Evolutionary conservation across 2,888 invertebrate species (phyloP).

Genomic region (Cepaea hortensis): DNA sequence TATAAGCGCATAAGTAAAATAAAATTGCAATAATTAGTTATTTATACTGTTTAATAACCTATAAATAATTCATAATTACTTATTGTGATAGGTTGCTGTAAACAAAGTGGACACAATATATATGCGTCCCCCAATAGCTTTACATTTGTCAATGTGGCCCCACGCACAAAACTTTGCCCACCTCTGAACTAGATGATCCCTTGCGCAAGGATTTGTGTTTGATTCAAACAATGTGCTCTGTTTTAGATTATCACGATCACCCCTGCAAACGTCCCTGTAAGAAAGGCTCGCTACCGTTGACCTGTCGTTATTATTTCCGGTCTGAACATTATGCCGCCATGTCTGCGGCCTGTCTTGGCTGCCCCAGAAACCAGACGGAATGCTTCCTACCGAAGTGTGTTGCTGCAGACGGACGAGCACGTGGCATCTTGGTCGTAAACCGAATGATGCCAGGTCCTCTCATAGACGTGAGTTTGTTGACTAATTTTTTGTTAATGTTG

Average conservation of each 20-base stretch:
- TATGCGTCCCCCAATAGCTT: too few species aligned
- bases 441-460: slow-evolving; percentile 91
- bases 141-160: too few species aligned
- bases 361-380: slow-evolving; percentile 85
- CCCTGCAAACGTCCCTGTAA: slow-evolving; percentile 84
- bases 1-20: too few species aligned
- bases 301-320: slow-evolving; percentile 84
- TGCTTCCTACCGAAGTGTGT: slow-evolving; percentile 88
- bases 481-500: background rate
- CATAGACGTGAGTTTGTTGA: slow-evolving; percentile 26
- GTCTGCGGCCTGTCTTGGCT: slow-evolving; percentile 91
- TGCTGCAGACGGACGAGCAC: slow-evolving; percentile 86
- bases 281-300: slow-evolving; percentile 80
- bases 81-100: too few species aligned
- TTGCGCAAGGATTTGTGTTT: too few species aligned
- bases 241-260: slow-evolving; percentile 73
- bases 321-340: slow-evolving; percentile 89
- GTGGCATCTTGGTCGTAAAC: slow-evolving; percentile 85
- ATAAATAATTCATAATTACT: too few species aligned
- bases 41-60: too few species aligned
- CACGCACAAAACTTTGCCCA: too few species aligned
- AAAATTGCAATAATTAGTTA: too few species aligned
- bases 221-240: background rate
- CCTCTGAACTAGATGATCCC: too few species aligned
- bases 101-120: too few species aligned